These are phyloP conservation scores for Trichechus manatus DNA, from an alignment of 2,113 vertebrate genomes.

Conservation along the genomic window DNA sequence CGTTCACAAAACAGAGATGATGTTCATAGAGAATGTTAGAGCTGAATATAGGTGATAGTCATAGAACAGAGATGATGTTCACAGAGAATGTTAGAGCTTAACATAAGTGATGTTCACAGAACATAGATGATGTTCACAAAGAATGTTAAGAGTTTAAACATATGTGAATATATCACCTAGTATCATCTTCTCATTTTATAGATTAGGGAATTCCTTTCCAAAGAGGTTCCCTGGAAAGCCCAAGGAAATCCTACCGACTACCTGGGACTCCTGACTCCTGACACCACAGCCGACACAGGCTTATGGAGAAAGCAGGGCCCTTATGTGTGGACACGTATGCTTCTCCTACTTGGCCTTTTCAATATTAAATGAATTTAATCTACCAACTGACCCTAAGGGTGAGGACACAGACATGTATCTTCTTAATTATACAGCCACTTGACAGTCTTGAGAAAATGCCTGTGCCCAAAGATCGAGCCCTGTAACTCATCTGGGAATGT, in stretches of 20 bases:
- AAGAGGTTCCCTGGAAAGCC: background rate
- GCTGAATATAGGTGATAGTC: too few species aligned
- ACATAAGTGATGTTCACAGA: too few species aligned
- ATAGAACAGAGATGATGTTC: too few species aligned
- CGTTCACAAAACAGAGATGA: too few species aligned
- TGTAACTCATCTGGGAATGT: background rate
- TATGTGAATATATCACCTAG: too few species aligned
- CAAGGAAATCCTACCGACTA: background rate
- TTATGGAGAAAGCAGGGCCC: background rate
- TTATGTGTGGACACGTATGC: fast-evolving
- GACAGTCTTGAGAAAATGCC: background rate
- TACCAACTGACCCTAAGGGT: background rate
- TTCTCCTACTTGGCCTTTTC: background rate
- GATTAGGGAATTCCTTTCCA: background rate
- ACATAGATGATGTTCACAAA: too few species aligned
- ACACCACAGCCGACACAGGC: background rate
- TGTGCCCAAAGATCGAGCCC: background rate
- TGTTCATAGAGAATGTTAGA: too few species aligned
- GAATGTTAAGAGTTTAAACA: background rate
- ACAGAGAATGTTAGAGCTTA: too few species aligned
- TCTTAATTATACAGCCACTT: background rate
- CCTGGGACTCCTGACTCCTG: background rate
- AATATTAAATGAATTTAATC: background rate
- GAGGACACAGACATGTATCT: background rate
- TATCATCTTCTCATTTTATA: background rate